Conservation (phyloP, 2,797 vertebrate species). For the Acestrorhynchus altus region DNA sequence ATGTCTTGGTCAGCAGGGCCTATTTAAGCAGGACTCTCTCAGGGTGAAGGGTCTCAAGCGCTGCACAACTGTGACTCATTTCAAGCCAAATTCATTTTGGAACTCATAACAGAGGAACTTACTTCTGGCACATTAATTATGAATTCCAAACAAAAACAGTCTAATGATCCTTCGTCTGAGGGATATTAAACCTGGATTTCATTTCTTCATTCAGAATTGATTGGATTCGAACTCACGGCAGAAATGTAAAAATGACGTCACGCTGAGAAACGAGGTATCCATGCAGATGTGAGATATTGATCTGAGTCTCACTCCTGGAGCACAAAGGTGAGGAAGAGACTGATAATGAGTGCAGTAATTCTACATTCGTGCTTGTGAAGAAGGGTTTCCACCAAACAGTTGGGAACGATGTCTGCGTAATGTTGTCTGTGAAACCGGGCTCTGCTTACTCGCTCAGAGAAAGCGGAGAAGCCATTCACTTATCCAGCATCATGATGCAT, state of each 20-base stretch:
- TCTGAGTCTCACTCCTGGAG: slow-evolving; percentile 17
- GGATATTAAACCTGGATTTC: slow-evolving; percentile 7
- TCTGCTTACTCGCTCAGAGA: neutral
- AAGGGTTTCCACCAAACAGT: neutral
- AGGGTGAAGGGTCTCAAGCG: neutral
- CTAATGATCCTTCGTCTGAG: slow-evolving; percentile 30
- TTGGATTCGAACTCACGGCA: neutral
- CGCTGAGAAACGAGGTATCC: neutral
- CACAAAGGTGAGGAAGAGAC: slow-evolving; percentile 5
- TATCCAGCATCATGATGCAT: neutral
- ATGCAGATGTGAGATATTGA: slow-evolving; percentile 2
- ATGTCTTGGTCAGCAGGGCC: neutral
- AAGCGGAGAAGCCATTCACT: neutral
- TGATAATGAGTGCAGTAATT: slow-evolving; percentile 14
- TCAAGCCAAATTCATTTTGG: slow-evolving; percentile 31
- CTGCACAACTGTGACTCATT: neutral
- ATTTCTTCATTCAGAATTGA: slow-evolving; percentile 28
- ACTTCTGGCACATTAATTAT: slow-evolving; percentile 19
- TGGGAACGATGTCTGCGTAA: neutral
- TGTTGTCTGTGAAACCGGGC: neutral
- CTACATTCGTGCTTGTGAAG: slow-evolving; percentile 5
- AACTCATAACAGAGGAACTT: slow-evolving; percentile 19
- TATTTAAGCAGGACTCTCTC: neutral
- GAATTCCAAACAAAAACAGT: slow-evolving; percentile 29
- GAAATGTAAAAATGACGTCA: neutral